Conservation (phyloP, 2,888 invertebrate species). For the Plutella xylostella region DNA sequence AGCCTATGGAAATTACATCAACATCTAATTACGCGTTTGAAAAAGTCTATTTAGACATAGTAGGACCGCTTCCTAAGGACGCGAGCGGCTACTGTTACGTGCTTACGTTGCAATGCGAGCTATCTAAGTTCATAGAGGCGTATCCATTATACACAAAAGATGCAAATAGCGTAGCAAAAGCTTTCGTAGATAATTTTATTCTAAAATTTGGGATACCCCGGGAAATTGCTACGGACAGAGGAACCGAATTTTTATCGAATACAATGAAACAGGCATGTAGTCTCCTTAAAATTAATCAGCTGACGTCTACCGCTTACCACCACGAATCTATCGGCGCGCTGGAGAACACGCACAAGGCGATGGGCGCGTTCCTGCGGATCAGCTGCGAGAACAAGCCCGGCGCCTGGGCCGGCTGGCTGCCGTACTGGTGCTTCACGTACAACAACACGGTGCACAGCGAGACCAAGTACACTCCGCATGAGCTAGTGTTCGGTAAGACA, state of each 20-base stretch:
- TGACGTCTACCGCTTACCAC: constrained; percentile 1
- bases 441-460: constrained; percentile 1
- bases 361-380: neutral
- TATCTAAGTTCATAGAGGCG: constrained; percentile 3
- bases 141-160: neutral
- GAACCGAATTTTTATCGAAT: neutral
- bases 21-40: neutral
- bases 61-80: neutral
- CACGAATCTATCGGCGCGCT: neutral
- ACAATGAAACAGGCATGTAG: constrained; percentile 1
- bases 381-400: neutral
- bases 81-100: neutral
- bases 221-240: constrained; percentile 1
- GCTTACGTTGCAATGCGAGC: constrained; percentile 1
- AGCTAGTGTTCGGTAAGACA: neutral
- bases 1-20: constrained; percentile 3
- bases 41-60: neutral
- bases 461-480: neutral
- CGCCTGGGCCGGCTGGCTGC: neutral
- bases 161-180: neutral
- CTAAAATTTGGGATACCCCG: neutral
- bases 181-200: constrained; percentile 1
- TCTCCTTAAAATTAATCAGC: neutral
- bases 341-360: neutral
- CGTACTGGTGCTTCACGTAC: neutral